These are phyloP conservation scores for Anabacerthia variegaticeps DNA, from an alignment of 2,797 vertebrate genomes.

Conservation along the genomic window DNA sequence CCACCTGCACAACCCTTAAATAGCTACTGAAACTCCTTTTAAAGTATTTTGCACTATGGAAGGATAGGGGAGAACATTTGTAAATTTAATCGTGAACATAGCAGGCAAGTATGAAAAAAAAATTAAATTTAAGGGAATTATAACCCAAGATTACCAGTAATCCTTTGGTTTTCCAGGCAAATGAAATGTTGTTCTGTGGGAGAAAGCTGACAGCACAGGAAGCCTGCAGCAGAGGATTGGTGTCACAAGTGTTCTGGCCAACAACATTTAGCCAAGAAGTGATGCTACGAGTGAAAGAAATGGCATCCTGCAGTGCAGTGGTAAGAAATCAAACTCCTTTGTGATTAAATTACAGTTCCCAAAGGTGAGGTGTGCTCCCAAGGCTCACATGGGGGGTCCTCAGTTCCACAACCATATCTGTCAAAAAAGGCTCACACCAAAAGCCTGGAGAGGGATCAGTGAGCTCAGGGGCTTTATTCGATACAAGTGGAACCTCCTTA, in stretches of 20 bases:
- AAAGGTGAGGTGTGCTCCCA: background rate
- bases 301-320: slow-evolving; percentile 94
- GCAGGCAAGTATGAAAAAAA: background rate
- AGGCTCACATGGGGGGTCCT: background rate
- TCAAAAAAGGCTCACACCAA: background rate
- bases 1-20: slow-evolving; percentile 59
- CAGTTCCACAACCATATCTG: background rate
- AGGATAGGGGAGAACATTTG: slow-evolving; percentile 18
- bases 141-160: background rate
- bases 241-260: slow-evolving; percentile 98
- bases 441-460: background rate
- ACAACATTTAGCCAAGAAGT: slow-evolving; percentile 98
- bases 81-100: slow-evolving; percentile 17
- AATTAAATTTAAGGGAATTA: background rate
- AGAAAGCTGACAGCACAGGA: slow-evolving; percentile 96
- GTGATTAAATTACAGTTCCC: background rate
- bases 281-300: slow-evolving; percentile 96
- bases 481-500: background rate
- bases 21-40: slow-evolving; percentile 12
- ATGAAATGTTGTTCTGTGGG: slow-evolving; percentile 98
- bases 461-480: background rate
- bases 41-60: slow-evolving; percentile 7
- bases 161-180: slow-evolving; percentile 83
- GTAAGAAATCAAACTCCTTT: slow-evolving; percentile 75
- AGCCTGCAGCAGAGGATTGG: slow-evolving; percentile 93